Base-by-base conservation (phyloP, 2,113 vertebrate genomes). In the Protobothrops flavoviridis region DNA sequence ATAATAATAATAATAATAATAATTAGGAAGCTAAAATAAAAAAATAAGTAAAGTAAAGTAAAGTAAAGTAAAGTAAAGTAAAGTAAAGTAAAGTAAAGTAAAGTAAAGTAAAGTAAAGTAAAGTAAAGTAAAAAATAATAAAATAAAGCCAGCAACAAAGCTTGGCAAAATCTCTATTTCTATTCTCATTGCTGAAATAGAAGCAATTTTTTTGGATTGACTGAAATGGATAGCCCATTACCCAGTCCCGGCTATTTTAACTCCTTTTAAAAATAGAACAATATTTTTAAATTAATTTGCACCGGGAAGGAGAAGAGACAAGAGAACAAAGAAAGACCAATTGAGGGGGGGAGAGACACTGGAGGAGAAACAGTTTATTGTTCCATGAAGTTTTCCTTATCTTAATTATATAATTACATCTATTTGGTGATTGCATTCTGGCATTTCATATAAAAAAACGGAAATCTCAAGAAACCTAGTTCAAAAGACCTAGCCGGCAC, bases 401-500 rank as follows among this genome's bases (percentile, higher is more conserved):
- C 10, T 61, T 57, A 48, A 55, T 88, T 21, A 33, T 33, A 2
- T 69, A 69, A 69, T 85, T 93, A 24, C 39, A 87, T 91, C 52
- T 0, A 5, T 87, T 39, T 52, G 15, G 48, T 57, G 17, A 85
- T n/a, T 43, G 86, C 53, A 87, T 92, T 93, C 89, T 91, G 64
- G 81, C 6, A 92, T 87, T 59, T 45, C 45, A 0, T 0, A 69
- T 33, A 69, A 69, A 33, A 69, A 39, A 90, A 90, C 4, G 55
- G 90, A 55, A 26, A 86, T 86, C 90, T 33, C 64, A 15, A 43
- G 81, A 92, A 81, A 88, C 9, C 45, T 87, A 59, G n/a, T 56
- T 81, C 55, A 48, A 91, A 95, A 94, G 52, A 33, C 90, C 86
- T 94, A 91, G 43, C 93, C 69, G 91, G 93, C 89, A 59, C 53